Conservation (phyloP, 2,888 invertebrate genomes). For the Eumacrocentrus americanus region DNA sequence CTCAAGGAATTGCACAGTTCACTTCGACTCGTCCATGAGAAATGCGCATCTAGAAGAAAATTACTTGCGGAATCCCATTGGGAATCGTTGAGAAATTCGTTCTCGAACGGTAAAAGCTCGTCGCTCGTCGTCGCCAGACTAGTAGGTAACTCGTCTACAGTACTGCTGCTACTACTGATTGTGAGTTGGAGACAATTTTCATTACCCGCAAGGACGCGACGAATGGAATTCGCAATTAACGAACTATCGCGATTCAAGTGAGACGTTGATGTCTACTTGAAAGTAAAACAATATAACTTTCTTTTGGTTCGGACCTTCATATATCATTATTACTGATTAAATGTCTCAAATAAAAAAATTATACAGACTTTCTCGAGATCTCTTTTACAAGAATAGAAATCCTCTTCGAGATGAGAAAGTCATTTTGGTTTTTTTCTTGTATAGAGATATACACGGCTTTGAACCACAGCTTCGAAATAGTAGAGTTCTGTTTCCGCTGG, state of each 20-base stretch:
- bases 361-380: too few species aligned
- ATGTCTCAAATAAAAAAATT: too few species aligned
- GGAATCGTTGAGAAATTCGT: neutral
- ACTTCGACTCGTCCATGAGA: neutral
- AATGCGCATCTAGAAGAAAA: constrained; percentile 29
- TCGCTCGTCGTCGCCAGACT: neutral
- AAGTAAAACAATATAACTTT: neutral
- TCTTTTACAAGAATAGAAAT: too few species aligned
- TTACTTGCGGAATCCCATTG: constrained; percentile 34
- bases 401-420: too few species aligned
- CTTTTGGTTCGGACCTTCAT: too few species aligned
- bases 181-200: neutral
- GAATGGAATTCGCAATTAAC: neutral
- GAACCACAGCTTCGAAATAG: too few species aligned
- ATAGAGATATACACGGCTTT: too few species aligned
- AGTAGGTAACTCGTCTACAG: neutral
- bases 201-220: neutral
- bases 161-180: neutral
- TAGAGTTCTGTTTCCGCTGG: too few species aligned
- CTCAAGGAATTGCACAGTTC: neutral
- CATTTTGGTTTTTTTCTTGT: too few species aligned
- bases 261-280: neutral
- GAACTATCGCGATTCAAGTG: neutral
- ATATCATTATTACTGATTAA: too few species aligned
- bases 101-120: neutral